phyloP scores from a whole-genome alignment of 2,797 vertebrate genomes.

The Microchirus variegatus region DNA sequence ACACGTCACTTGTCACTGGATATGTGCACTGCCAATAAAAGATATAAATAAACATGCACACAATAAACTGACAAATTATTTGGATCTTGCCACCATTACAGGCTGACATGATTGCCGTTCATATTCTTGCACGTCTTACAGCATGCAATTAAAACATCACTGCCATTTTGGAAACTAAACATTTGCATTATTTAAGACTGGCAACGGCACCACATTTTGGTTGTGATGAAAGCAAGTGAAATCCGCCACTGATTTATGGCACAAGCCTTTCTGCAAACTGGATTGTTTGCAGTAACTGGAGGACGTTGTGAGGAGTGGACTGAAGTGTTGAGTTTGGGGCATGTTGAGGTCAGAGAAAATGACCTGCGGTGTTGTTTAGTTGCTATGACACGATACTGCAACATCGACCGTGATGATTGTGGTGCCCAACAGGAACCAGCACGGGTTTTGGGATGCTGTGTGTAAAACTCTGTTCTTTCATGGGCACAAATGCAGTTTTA shows the following conservation, averaged over 20 bases:
- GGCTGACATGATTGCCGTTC: too few species aligned
- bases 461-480: neutral
- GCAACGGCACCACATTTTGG: conserved; percentile 6
- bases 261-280: conserved; percentile 5
- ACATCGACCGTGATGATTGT: neutral
- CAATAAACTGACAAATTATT: too few species aligned
- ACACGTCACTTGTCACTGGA: too few species aligned
- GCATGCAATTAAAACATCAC: too few species aligned
- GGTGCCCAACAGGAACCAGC: neutral
- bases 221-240: conserved; percentile 3
- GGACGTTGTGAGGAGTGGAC: neutral
- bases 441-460: neutral
- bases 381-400: neutral
- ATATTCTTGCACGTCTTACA: too few species aligned
- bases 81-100: too few species aligned
- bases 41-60: too few species aligned
- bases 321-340: conserved; percentile 8
- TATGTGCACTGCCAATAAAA: too few species aligned
- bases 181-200: neutral
- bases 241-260: conserved; percentile 14
- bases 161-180: too few species aligned
- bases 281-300: conserved; percentile 6
- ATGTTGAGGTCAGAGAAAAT: neutral
- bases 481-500: conserved; percentile 4
- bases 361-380: neutral